Evolutionary conservation across 2,888 invertebrate species (phyloP), one percentile per base, ranked within the genome.

Genomic region (Rhamphomyia laevipes): DNA sequence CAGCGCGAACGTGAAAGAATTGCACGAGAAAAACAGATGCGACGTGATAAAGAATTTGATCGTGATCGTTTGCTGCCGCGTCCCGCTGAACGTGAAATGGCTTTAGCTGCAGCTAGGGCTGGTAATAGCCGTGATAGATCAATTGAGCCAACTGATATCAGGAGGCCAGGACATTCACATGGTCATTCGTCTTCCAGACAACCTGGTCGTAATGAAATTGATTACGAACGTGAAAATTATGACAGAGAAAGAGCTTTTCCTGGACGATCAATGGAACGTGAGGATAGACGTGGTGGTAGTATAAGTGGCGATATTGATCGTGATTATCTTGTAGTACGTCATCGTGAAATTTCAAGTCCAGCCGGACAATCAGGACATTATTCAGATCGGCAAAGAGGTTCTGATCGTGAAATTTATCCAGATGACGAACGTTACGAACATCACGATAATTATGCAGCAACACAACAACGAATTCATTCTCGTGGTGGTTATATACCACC

Each of bases 21-120:
- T 27, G 67, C 68, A 2, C 60, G 67, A 15, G 68, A 79, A 54
- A 69, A 74, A 54, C 67, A 73, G 3, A 76, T 73, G 50, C 21
- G 27, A 23, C 58, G 66, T 13, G 72, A 77, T 59, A 75, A 75
- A 58, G 74, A 75, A 58, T 49, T 53, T 18, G 42, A 42, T 27
- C 23, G 15, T 4, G 60, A 61, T 45, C 73, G 82, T 42, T 66
- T 82, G 33, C 63, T 82, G 27, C 80, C 81, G 1, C 70, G 80
- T 46, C 77, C 79, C 13, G 77, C 80, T 51, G 82, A 82, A 58
- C 72, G 84, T 7, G 70, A 82, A 46, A 72, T 78, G 49, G 78
- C 78, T 16, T 69, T 79, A 49, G 74, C 77, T 17, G 74, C 75
- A 33, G 76, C 75, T 51, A 59, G 67, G 4, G 62, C 59, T 0